Conservation (phyloP, 2,113 vertebrate genomes). For the Tautogolabrus adspersus region DNA sequence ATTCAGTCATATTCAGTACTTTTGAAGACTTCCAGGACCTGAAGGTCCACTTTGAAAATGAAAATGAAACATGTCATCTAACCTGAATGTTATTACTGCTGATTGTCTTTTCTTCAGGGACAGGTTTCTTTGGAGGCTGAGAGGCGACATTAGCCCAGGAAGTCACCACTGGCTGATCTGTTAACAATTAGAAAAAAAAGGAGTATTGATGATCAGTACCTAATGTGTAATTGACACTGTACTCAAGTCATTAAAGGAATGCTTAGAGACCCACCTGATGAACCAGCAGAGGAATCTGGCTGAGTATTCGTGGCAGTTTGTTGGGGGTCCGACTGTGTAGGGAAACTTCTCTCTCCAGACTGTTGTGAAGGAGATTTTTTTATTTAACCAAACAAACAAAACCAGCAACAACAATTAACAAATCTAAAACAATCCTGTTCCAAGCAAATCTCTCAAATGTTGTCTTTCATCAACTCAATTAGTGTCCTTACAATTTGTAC, state of each 20-base stretch:
- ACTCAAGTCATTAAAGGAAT: neutral
- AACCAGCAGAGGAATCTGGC: neutral
- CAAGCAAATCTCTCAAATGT: neutral
- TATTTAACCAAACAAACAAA: too few relatives aligned
- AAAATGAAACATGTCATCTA: neutral
- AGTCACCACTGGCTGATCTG: conserved; percentile 33
- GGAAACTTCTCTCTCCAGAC: conserved; percentile 51
- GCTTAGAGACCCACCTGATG: conserved; percentile 47
- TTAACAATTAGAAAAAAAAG: neutral
- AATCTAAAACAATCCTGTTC: too few relatives aligned
- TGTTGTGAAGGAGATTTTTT: conserved; percentile 5
- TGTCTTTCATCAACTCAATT: too few relatives aligned
- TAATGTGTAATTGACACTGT: neutral
- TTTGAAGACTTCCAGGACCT: neutral
- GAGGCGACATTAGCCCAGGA: conserved; percentile 85
- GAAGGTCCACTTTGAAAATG: neutral
- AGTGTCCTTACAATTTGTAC: too few relatives aligned
- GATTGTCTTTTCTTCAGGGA: conserved; percentile 35
- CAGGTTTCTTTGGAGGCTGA: conserved; percentile 77
- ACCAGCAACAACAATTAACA: too few relatives aligned
- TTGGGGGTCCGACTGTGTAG: conserved; percentile 17
- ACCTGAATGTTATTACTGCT: conserved; percentile 60
- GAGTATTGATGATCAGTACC: neutral
- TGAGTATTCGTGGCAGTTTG: conserved; percentile 9
- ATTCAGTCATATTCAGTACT: too few relatives aligned